Evolutionary conservation across 2,888 invertebrate species (phyloP).

Genomic region (Ephialtes manifestator): DNA sequence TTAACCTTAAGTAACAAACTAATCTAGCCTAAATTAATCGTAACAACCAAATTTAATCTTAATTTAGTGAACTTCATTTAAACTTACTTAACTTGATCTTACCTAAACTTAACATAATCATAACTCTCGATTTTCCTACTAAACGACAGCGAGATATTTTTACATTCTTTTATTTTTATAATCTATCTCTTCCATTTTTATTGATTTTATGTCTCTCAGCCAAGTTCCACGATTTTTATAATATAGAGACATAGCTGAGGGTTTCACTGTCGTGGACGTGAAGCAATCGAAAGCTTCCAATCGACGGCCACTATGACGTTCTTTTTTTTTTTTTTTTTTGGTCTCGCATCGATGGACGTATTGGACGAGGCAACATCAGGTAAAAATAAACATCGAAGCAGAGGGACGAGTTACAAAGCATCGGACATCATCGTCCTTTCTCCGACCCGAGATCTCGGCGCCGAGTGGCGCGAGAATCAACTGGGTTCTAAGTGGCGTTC

Average conservation of each 20-base stretch:
- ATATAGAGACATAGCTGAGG: background rate
- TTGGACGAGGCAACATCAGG: slow-evolving; percentile 14
- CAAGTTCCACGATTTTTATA: no score
- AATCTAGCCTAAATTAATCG: no score
- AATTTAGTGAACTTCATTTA: no score
- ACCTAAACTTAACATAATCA: no score
- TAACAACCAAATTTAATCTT: no score
- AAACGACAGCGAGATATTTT: background rate
- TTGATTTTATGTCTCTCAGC: no score
- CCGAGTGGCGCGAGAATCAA: slow-evolving; percentile 69
- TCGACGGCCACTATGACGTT: background rate
- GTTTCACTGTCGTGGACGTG: background rate
- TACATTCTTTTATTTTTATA: no score
- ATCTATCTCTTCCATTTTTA: no score
- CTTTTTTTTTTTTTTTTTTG: no score
- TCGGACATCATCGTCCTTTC: slow-evolving; percentile 25
- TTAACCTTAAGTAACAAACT: no score
- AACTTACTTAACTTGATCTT: no score
- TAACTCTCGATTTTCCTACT: background rate
- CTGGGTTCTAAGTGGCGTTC: slow-evolving; percentile 80
- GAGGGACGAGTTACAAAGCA: slow-evolving; percentile 36
- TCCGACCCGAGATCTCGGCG: slow-evolving; percentile 34
- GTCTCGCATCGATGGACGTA: slow-evolving; percentile 26
- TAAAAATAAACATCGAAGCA: slow-evolving; percentile 54
- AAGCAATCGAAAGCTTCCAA: slow-evolving; percentile 9